Base-by-base conservation (phyloP, 2,113 vertebrate genomes). In the Galbula dea region DNA sequence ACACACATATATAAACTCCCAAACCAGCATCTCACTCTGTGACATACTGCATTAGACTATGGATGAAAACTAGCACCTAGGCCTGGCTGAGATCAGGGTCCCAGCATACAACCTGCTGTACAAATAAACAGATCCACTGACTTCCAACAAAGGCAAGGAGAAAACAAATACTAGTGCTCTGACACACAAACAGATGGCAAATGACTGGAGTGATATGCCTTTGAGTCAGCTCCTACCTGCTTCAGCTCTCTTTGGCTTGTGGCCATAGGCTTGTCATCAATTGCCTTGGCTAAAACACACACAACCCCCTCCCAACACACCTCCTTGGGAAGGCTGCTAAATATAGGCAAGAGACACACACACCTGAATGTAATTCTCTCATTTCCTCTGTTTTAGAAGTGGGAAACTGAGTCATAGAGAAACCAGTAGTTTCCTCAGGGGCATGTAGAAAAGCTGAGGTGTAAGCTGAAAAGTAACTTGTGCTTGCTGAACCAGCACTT, bases 161-260 rank as follows among this genome's bases (percentile, higher is more conserved):
- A 88, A 95, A 96, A 90, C 76, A 96, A 95, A 20, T n/a, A 92
- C 34, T 89, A 86, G 55, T 63, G 72, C 76, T 74, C 72, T 93
- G 88, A 95, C 88, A 96, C 93, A 94, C 72, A 39, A 29, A 11
- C 82, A 88, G 58, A 83, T 83, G 87, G 79, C 51, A 91, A 66
- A 93, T 83, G 90, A 85, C 90, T 80, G 51, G n/a, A 77, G 46
- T 24, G 30, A 90, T 55, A 54, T 0, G 0, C 46, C 63, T 55
- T 41, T 94, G 92, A 91, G 79, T 93, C 93, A 93, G 85, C 88
- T 69, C 72, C 62, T 73, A 96, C 93, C 96, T 94, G 59, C 68
- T 55, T 20, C 75, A 74, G 82, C 88, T 81, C 85, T 3, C 0
- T 19, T 73, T 58, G 51, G 72, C 67, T 80, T 2, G 2, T 58